Percentiles rank a stretch among this genome's conserved stretches.
These are phyloP conservation scores for Gobiocypris rarus DNA, from an alignment of 2,113 vertebrate genomes.

Conservation along the genomic window DNA sequence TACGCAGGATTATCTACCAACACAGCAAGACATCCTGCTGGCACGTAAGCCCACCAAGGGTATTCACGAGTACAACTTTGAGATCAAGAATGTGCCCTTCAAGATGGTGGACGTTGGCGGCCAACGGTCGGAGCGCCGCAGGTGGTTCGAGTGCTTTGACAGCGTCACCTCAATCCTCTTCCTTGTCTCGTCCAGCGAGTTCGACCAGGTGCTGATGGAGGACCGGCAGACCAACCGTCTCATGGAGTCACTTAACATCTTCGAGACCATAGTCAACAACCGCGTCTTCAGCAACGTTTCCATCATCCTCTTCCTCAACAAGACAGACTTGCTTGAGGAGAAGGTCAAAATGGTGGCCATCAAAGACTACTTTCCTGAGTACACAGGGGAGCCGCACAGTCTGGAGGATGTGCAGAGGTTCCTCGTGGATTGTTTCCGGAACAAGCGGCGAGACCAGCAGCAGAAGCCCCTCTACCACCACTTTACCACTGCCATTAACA, in stretches of 20 bases:
- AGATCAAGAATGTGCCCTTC: constrained; percentile 91
- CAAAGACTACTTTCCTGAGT: constrained; percentile 88
- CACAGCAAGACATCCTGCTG: constrained; percentile 86
- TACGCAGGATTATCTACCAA: constrained; percentile 83
- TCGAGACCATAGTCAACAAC: constrained; percentile 90
- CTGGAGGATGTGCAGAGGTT: constrained; percentile 87
- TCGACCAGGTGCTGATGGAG: constrained; percentile 91
- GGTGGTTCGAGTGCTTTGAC: constrained; percentile 91
- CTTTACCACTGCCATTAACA: constrained; percentile 92
- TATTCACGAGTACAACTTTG: constrained; percentile 88
- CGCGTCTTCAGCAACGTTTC: constrained; percentile 91
- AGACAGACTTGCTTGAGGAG: constrained; percentile 90
- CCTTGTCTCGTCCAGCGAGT: constrained; percentile 88
- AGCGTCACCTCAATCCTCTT: constrained; percentile 88
- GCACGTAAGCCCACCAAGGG: constrained; percentile 87
- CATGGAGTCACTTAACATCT: constrained; percentile 89
- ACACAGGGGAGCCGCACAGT: constrained; percentile 83
- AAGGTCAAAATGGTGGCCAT: constrained; percentile 87
- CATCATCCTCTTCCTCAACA: constrained; percentile 90
- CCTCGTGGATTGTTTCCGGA: constrained; percentile 89
- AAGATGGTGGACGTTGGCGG: constrained; percentile 92
- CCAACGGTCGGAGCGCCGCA: constrained; percentile 84
- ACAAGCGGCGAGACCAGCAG: constrained; percentile 87
- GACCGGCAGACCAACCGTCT: constrained; percentile 87
- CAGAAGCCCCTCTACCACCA: constrained; percentile 90